These are phyloP conservation scores for Orthosia incerta DNA, from an alignment of 2,888 invertebrate species.

Conservation along the genomic window DNA sequence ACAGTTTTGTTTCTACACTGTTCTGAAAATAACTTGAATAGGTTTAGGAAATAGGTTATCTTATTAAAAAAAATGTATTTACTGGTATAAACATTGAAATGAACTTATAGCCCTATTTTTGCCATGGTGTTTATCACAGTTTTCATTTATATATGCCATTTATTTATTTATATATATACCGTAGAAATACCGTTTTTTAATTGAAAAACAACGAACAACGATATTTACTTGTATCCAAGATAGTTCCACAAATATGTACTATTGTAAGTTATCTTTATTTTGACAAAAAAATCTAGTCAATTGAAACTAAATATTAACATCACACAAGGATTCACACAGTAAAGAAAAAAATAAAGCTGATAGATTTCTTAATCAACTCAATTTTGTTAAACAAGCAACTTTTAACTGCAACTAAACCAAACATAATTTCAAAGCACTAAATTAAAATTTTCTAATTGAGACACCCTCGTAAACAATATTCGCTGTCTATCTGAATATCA, in stretches of 20 bases:
- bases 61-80: neutral
- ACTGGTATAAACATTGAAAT: neutral
- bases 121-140: neutral
- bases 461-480: neutral
- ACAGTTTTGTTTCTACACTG: conserved; percentile 15
- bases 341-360: neutral
- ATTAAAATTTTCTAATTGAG: conserved; percentile 24
- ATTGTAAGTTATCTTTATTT: too few relatives aligned
- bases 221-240: too few relatives aligned
- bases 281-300: too few relatives aligned
- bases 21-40: neutral
- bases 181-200: too few relatives aligned
- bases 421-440: neutral
- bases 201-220: too few relatives aligned
- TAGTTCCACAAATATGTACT: too few relatives aligned
- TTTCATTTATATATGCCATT: too few relatives aligned
- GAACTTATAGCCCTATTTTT: neutral
- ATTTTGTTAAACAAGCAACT: neutral
- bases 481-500: conserved; percentile 27
- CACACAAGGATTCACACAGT: too few relatives aligned
- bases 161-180: neutral
- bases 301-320: too few relatives aligned
- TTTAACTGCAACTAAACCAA: neutral
- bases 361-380: neutral
- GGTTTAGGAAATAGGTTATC: neutral